Percentiles rank a stretch among this genome's conserved stretches.
Conservation (phyloP, 1,140 invertebrate species). For the Penaeus indicus region DNA sequence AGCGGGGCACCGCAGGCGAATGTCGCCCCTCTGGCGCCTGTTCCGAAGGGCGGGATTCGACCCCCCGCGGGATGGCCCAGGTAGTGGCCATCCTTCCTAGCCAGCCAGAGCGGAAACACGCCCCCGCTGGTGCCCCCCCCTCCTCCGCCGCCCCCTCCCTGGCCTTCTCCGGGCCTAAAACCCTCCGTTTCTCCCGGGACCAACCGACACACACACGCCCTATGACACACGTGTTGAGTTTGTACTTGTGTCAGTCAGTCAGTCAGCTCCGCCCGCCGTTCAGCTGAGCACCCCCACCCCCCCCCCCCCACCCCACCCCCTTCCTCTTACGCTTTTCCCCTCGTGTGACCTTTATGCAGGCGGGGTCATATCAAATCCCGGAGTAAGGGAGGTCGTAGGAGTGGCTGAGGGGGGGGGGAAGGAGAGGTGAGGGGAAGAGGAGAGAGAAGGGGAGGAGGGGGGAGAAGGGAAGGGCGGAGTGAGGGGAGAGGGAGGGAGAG, state of each 20-base stretch:
- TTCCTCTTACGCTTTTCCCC: no score
- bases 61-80: conserved; percentile 5
- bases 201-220: no score
- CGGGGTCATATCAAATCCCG: no score
- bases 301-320: no score
- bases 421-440: background rate
- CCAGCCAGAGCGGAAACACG: conserved; percentile 38
- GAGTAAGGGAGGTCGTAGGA: background rate
- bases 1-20: conserved; percentile 34
- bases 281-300: no score
- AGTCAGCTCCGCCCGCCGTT: no score
- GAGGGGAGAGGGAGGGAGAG: background rate
- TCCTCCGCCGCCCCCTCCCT: conserved; percentile 46
- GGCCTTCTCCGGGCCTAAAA: conserved; percentile 40
- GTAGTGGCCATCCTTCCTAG: conserved; percentile 53
- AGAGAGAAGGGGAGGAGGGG: background rate
- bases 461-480: background rate
- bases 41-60: conserved; percentile 27
- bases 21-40: conserved; percentile 36
- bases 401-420: background rate
- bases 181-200: no score
- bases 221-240: no score
- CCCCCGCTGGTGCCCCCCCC: conserved; percentile 36
- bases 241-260: no score
- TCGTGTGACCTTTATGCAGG: no score